Conservation (phyloP, 2,113 vertebrate species). For the Hoplias malabaricus region DNA sequence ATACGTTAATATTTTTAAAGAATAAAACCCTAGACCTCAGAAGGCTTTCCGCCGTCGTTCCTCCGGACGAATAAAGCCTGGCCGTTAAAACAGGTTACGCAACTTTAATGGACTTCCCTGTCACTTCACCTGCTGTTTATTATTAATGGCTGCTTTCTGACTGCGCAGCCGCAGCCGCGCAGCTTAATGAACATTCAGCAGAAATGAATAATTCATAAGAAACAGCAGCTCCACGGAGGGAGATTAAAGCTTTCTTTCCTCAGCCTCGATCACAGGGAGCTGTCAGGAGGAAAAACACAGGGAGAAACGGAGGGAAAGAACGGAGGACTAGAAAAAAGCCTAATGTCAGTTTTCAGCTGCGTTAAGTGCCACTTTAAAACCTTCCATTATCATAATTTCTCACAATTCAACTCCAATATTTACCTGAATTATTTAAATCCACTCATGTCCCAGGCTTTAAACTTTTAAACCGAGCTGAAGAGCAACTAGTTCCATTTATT, state of each 20-base stretch:
- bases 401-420: neutral
- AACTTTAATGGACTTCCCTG: neutral
- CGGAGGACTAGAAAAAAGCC: too few species aligned
- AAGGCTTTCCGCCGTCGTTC: too few species aligned
- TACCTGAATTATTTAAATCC: neutral
- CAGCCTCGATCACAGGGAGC: neutral
- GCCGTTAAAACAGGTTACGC: neutral
- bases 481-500: neutral
- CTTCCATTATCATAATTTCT: neutral
- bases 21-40: too few species aligned
- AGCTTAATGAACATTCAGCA: conserved; percentile 18
- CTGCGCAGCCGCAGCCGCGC: neutral
- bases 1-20: too few species aligned
- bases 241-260: neutral
- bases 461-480: neutral
- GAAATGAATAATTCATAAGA: conserved; percentile 24
- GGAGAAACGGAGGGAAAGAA: neutral
- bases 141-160: neutral
- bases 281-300: neutral
- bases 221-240: neutral
- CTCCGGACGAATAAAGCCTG: neutral
- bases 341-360: neutral
- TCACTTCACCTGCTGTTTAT: neutral
- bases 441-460: neutral
- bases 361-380: neutral